These are phyloP conservation scores for Mycogona germanica DNA, from an alignment of 2,888 invertebrate species.

Conservation along the genomic window DNA sequence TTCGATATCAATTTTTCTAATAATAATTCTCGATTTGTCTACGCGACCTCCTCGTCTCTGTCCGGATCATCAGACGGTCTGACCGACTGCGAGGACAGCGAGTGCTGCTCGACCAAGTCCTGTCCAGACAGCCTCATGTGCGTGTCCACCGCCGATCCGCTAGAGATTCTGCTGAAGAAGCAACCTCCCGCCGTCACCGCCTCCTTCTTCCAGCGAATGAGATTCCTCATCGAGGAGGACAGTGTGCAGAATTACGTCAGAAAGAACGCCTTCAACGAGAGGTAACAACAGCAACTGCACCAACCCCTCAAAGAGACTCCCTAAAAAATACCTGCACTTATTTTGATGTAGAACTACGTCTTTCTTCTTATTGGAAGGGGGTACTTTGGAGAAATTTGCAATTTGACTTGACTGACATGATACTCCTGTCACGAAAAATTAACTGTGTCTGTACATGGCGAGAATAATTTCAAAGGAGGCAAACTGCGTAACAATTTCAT, in stretches of 20 bases:
- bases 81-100: conserved; percentile 96
- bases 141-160: conserved; percentile 89
- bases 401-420: no score
- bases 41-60: background rate
- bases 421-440: no score
- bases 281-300: conserved; percentile 61
- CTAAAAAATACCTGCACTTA: background rate
- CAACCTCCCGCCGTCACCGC: conserved; percentile 94
- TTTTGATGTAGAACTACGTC: no score
- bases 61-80: conserved; percentile 67
- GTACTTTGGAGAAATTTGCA: no score
- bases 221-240: conserved; percentile 96
- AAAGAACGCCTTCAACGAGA: conserved; percentile 94
- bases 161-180: conserved; percentile 87
- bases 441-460: no score
- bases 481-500: no score
- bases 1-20: background rate
- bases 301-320: background rate
- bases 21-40: no score
- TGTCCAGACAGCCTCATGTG: conserved; percentile 91
- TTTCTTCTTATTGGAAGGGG: no score
- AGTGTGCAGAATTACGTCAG: conserved; percentile 98
- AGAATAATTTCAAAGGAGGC: no score
- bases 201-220: conserved; percentile 93
- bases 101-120: conserved; percentile 82